Base-by-base conservation (phyloP, 2,888 invertebrate species). In the Habroteleia sp. region DNA sequence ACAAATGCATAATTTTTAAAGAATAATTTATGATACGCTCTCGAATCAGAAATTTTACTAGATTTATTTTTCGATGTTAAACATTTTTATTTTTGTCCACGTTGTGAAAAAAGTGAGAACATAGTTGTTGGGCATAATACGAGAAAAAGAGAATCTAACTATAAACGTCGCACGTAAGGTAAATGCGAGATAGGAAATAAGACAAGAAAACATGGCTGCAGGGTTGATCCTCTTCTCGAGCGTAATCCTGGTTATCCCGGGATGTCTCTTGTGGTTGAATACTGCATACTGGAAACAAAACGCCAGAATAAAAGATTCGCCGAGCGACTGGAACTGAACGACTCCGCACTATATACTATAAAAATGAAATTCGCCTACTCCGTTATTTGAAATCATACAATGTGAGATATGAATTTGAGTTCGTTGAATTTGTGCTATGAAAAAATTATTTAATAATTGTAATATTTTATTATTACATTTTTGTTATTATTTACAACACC, bases 191-290 rank as follows among this genome's bases (percentile, higher is more conserved):
- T 11, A 27, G 35, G 52, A 58, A 65, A 65, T 58, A 65, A 65
- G 65, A 60, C 60, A 50, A 52, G 58, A 42, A 71, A 71, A 62
- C 62, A 62, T 20, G 62, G 39, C 41, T 33, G 62, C 56, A 7
- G 62, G 63, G 23, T 63, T 73, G 65, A 73, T 73, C 65, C 73
- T 73, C 60, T 73, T 73, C 65, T 65, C 42, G 52, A 66, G 52
- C 52, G 58, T 65, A 65, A 73, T 73, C 65, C 65, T 54, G 39
- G 73, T 66, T 73, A 66, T 58, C 60, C 56, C 31, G 44, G 44
- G 52, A 65, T 31, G 60, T 73, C 65, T 65, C 58, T 58, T 37
- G 62, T 11, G 71, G 72, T 62, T 74, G 60, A 74, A 68, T 74
- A 74, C 63, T 50, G 56, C 56, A 37, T 46, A 50, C 60, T 50